Base-by-base conservation (phyloP, 2,113 vertebrate genomes). In the Paracanthobrama guichenoti region DNA sequence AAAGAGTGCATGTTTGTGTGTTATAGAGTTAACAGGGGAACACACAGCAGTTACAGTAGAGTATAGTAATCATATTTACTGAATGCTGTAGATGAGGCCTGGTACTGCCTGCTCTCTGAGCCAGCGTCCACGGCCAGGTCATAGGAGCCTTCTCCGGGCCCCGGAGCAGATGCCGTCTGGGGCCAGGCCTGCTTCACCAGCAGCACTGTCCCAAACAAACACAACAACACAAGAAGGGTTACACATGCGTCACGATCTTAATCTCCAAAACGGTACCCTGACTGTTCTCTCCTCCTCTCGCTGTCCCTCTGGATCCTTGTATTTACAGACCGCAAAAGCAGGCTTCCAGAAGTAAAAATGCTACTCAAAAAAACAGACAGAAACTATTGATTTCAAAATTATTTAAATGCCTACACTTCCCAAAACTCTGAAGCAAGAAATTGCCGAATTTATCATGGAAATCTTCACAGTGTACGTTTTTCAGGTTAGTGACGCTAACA, bases 181-280 rank as follows among this genome's bases (percentile, higher is more conserved):
- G 96, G 95, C 96, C 96, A 97, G 91, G 95, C 95, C 93, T 96
- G 96, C 92, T 96, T 97, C 96, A 97, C 95, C 96, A 97, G 95
- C 92, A 97, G 95, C 81, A 95, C 96, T 89, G 96, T 95, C 96
- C 90, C 92, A 91, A 81, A 71, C 79, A 82, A 82, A 92, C 88
- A 90, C 85, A 94, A 95, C 89, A 96, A 95, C 89, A 96, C 88
- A 95, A 87, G 94, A 85, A 74, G 57, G 14, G 88, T 95, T 94
- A 95, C 88, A 90, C 82, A 73, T 46, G 42, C 39, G 69, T 46
- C 69, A 72, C 42, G 13, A 73, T 66, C 66, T 69, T 26, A 8
- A 11, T 69, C 39, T 14, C 39, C 39, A 72, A 46, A 71, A n/a
- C 12, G 6, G 53, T 55, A 20, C 42, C 66, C 66, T 42, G 66